Evolutionary conservation across 2,113 vertebrate species (phyloP).

Genomic region (Triplophysa tibetana): DNA sequence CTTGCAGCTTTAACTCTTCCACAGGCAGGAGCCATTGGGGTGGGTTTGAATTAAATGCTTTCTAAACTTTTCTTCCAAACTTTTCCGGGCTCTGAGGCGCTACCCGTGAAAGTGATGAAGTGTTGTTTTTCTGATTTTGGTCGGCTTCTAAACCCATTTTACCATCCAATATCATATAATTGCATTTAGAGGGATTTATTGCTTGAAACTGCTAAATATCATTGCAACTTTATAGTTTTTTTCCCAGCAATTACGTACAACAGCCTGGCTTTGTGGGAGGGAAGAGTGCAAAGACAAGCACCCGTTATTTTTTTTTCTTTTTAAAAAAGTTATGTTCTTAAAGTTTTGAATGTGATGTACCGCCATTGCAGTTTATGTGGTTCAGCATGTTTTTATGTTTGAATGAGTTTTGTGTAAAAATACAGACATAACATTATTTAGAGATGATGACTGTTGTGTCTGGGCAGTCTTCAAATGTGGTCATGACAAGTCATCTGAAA

Average conservation of each 20-base stretch:
- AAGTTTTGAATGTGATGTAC: not conserved
- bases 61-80: conserved; percentile 36
- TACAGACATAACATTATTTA: not conserved
- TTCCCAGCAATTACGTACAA: too few species aligned
- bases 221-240: too few species aligned
- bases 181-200: too few species aligned
- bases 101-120: conserved; percentile 1
- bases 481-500: not conserved
- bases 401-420: not conserved
- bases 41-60: conserved; percentile 44
- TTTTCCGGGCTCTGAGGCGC: conserved; percentile 38
- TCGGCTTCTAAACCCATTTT: too few species aligned
- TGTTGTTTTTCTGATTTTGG: not conserved
- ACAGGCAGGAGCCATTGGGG: conserved; percentile 20
- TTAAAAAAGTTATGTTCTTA: not conserved
- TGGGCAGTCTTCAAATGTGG: not conserved
- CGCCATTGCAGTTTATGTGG: not conserved
- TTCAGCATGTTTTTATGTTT: not conserved
- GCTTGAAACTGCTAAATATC: too few species aligned
- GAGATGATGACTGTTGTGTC: not conserved
- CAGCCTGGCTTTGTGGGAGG: too few species aligned
- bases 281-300: not conserved
- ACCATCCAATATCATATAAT: too few species aligned
- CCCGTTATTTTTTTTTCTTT: not conserved
- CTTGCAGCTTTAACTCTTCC: conserved; percentile 30